Evolutionary conservation across 2,888 invertebrate genomes (phyloP).

Genomic region (Dasypolia templi): DNA sequence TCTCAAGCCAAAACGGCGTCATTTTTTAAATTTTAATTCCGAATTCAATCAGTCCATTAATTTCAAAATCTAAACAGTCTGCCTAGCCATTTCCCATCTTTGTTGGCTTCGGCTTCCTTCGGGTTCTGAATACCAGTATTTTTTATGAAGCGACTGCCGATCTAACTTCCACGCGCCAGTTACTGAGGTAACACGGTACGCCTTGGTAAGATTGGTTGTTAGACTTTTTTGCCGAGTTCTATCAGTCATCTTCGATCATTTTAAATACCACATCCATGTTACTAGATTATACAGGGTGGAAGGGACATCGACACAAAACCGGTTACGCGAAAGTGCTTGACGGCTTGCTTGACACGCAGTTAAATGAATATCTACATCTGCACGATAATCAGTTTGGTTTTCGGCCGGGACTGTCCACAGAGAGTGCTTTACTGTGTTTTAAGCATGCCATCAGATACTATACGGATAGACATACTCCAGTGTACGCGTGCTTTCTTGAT

Average conservation of each 20-base stretch:
- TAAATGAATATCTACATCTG: no score
- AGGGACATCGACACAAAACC: no score
- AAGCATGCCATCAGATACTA: no score
- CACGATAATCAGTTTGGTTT: no score
- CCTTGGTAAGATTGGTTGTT: not conserved
- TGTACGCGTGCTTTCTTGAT: no score
- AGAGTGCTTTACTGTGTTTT: no score
- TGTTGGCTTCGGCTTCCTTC: not conserved
- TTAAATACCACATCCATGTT: not conserved
- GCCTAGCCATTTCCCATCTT: not conserved
- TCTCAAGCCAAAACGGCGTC: slow-evolving; percentile 1
- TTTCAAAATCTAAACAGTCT: not conserved
- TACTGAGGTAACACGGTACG: not conserved
- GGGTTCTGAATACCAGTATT: not conserved
- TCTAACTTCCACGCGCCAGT: not conserved
- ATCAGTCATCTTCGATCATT: slow-evolving; percentile 4
- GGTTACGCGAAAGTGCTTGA: no score
- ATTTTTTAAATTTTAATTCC: slow-evolving; percentile 6
- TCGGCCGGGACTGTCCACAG: no score
- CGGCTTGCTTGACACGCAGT: no score
- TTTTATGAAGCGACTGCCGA: no score
- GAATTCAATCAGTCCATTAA: slow-evolving; percentile 16
- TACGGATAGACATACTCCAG: no score
- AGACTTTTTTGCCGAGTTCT: not conserved
- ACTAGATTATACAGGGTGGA: no score